Percentiles rank a stretch among this genome's conserved stretches.
Conservation (phyloP, 1,140 invertebrate species). For the Mycetomoellerius zeteki region DNA sequence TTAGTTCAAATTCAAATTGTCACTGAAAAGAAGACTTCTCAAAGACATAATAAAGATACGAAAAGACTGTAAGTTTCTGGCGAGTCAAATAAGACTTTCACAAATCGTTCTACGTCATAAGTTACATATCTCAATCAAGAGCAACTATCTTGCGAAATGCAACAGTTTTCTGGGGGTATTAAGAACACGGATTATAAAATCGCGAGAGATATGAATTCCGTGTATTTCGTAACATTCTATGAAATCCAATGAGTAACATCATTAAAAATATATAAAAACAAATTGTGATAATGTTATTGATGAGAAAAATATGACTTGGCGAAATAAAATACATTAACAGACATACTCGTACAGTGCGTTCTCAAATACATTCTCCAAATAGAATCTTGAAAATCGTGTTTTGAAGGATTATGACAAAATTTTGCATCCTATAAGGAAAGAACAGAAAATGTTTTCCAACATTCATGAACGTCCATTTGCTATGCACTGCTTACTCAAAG, state of each 20-base stretch:
- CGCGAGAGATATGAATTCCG: not conserved
- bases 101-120: slow-evolving; percentile 18
- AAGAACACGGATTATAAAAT: slow-evolving; percentile 4
- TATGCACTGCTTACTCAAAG: not conserved
- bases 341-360: not conserved
- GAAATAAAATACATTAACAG: not conserved
- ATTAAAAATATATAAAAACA: not conserved
- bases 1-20: slow-evolving; percentile 12
- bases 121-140: not conserved
- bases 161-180: not conserved
- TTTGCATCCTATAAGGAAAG: not conserved
- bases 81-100: not conserved
- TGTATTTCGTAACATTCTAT: not conserved
- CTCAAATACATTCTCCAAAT: not conserved
- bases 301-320: not conserved
- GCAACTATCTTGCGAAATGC: not conserved
- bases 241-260: not conserved
- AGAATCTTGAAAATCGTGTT: not conserved
- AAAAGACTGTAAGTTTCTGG: not conserved
- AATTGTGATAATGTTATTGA: not conserved
- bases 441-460: not conserved
- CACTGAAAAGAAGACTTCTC: not conserved
- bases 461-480: not conserved
- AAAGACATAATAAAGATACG: not conserved
- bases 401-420: not conserved